Percentiles rank a stretch among this genome's conserved stretches.
These are phyloP conservation scores for Kradibia gibbosae DNA, from an alignment of 1,140 invertebrate genomes.

Conservation along the genomic window DNA sequence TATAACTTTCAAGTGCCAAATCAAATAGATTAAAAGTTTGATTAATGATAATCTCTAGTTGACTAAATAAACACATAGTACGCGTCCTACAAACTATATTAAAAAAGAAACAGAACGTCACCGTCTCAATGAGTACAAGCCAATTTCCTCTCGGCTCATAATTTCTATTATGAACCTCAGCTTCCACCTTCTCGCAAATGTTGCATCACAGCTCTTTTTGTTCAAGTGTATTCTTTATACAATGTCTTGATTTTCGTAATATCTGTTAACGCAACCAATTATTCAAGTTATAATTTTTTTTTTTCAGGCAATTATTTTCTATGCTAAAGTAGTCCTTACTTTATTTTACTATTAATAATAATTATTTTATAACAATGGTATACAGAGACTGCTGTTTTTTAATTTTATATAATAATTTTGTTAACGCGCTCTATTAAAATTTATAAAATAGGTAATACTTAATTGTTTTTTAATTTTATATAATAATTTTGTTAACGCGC, in stretches of 20 bases:
- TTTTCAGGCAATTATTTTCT: no score
- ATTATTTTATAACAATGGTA: no score
- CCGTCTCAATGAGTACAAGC: neutral
- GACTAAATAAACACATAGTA: neutral
- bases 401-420: no score
- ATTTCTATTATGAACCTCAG: neutral
- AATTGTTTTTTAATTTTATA: no score
- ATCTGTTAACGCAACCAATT: neutral
- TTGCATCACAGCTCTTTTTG: neutral
- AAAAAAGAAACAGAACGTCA: neutral
- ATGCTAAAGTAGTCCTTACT: no score
- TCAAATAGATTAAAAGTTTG: conserved; percentile 25
- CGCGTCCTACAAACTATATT: neutral
- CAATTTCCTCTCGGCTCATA: conserved; percentile 2
- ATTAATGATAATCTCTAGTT: conserved; percentile 17
- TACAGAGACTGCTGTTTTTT: no score
- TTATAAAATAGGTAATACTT: no score
- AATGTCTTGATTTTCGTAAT: neutral
- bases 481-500: no score
- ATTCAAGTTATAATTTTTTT: neutral
- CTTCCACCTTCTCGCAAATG: neutral
- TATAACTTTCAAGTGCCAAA: conserved; percentile 16
- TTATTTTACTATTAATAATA: no score
- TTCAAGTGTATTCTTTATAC: neutral
- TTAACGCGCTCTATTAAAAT: no score